phyloP scores from a whole-genome alignment of 2,113 vertebrate species.

The Bos taurus region ARS-UCD2.0 NC_037338.1:85606001-85606500 shows the following conservation, averaged over 20 bases:
- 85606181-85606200: no score
- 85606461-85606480: background rate
- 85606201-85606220: no score
- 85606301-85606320: no score
- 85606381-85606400: background rate
- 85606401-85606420: no score
- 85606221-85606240: background rate
- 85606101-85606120: background rate
- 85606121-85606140: background rate
- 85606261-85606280: rapidly evolving
- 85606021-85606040: rapidly evolving
- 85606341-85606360: background rate
- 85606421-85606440: background rate
- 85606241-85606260: rapidly evolving
- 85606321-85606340: background rate
- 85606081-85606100: background rate
- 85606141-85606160: background rate
- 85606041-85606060: background rate
- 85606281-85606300: background rate
- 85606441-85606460: rapidly evolving
- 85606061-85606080: background rate
- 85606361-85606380: background rate
- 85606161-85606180: background rate
- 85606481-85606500: background rate
- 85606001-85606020: background rate